Percentiles rank a stretch among this genome's conserved stretches.
These are phyloP conservation scores for Aulostomus chinensis DNA, from an alignment of 2,797 vertebrate genomes.

Conservation along the genomic window DNA sequence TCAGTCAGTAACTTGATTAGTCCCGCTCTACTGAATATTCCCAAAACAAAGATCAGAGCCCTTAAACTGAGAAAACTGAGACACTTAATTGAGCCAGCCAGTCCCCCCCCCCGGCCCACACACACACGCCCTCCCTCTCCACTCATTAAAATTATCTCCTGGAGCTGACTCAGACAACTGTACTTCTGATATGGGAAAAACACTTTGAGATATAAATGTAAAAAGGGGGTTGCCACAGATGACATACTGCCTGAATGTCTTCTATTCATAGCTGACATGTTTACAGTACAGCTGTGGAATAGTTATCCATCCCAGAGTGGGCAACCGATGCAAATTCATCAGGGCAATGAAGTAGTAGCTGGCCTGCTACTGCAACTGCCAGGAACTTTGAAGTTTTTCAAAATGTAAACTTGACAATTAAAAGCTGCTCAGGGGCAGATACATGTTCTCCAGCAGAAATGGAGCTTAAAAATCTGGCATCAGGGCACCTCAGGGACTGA, in stretches of 20 bases:
- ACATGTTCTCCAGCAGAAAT: background rate
- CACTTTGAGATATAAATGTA: background rate
- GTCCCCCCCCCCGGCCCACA: background rate
- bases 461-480: background rate
- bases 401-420: conserved; percentile 38
- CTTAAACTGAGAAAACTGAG: background rate
- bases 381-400: conserved; percentile 28
- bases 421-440: conserved; percentile 1
- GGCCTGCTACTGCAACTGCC: background rate
- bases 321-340: conserved; percentile 3
- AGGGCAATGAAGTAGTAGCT: too few species aligned
- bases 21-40: background rate
- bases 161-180: background rate
- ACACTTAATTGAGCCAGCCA: background rate
- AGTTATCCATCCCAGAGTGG: conserved; percentile 1
- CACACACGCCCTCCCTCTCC: background rate
- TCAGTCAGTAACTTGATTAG: background rate
- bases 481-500: too few species aligned
- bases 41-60: background rate
- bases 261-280: conserved; percentile 32
- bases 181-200: background rate
- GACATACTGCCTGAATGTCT: conserved; percentile 17
- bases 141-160: background rate
- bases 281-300: conserved; percentile 7
- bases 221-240: background rate